phyloP scores from a whole-genome alignment of 2,888 invertebrate genomes.

The Drosophila nigritarsus region DNA sequence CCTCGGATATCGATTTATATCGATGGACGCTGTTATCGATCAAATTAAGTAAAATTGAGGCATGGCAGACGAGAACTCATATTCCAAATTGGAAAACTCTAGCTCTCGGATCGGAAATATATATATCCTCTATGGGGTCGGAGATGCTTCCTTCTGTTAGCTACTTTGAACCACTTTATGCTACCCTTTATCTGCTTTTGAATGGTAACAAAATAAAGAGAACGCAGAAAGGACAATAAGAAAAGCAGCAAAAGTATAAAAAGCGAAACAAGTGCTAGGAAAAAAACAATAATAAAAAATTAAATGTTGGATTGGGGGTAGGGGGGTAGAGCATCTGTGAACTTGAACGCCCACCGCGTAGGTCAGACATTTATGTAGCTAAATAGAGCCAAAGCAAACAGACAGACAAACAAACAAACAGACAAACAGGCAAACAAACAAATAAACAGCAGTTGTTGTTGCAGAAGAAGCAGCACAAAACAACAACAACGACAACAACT shows the following conservation, averaged over 20 bases:
- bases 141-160: background rate
- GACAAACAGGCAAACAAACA: background rate
- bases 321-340: constrained; percentile 56
- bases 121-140: background rate
- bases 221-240: constrained; percentile 1
- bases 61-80: background rate
- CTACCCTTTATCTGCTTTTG: background rate
- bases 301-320: constrained; percentile 9
- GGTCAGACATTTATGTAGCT: constrained; percentile 50
- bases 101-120: background rate
- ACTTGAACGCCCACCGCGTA: constrained; percentile 42
- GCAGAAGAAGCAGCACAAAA: constrained; percentile 4
- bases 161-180: background rate
- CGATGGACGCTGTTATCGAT: background rate
- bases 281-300: background rate
- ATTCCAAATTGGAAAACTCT: background rate
- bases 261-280: constrained; percentile 41
- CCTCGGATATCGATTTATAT: background rate
- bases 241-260: constrained; percentile 25
- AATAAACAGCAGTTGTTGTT: background rate
- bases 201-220: background rate
- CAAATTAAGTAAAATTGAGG: background rate
- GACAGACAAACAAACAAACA: constrained; percentile 14
- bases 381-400: constrained; percentile 31
- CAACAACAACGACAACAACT: constrained; percentile 15